These are phyloP conservation scores for Centropus unirufus DNA, from an alignment of 2,113 vertebrate species.

Conservation along the genomic window DNA sequence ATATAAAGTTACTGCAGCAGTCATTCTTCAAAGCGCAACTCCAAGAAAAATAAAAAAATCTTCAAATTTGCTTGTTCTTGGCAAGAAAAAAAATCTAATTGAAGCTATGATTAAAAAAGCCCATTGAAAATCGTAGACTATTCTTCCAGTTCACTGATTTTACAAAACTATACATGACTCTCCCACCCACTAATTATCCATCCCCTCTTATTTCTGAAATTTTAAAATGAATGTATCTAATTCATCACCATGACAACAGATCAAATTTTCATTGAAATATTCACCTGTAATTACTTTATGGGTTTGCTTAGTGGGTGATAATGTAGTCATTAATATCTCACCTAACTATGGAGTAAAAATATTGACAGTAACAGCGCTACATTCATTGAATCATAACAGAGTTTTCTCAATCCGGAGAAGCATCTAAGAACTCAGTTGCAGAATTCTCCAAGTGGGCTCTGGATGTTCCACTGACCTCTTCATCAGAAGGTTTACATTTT, in stretches of 20 bases:
- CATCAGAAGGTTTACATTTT: background rate
- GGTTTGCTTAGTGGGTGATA: background rate
- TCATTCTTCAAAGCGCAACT: background rate
- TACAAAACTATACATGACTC: background rate
- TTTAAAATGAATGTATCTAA: background rate
- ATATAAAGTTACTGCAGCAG: background rate
- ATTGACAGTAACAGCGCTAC: background rate
- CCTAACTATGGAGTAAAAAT: background rate
- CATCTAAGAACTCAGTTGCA: background rate
- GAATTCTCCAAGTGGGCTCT: background rate
- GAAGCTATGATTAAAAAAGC: background rate
- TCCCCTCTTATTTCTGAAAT: background rate
- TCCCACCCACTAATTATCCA: background rate
- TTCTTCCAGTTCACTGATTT: background rate
- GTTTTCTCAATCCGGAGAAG: background rate
- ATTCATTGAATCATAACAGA: background rate
- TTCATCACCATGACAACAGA: background rate
- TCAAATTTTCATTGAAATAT: background rate
- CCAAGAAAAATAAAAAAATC: background rate
- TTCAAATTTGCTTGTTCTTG: background rate
- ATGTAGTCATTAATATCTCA: background rate
- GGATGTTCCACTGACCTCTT: background rate
- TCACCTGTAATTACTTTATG: background rate
- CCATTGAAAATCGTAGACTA: background rate
- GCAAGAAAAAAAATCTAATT: background rate